Evolutionary conservation across 2,113 vertebrate species (phyloP), one percentile per base, ranked within the genome.

Genomic region (Amphilophus citrinellus): DNA sequence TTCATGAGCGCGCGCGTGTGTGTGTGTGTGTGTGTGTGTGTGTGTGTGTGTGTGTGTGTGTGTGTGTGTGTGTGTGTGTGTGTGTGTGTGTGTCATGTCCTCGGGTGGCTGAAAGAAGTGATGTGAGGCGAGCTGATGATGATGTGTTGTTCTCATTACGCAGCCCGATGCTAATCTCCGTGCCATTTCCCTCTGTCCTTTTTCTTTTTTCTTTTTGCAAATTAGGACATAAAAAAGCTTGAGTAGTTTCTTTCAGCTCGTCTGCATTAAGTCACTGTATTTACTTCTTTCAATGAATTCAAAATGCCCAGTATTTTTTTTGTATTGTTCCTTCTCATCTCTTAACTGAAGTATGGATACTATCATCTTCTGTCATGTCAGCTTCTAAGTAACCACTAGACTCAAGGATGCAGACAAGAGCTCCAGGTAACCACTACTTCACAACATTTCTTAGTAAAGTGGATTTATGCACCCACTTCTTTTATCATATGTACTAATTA

Each of bases 51-150:
- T 22, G 22, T 22, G 22, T 22, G 22, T 22, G 22, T 22, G 22
- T 22, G 22, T 22, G 22, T 22, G 22, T 22, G 22, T 22, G 22
- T 22, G 22, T 22, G 22, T 22, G 22, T 22, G 22, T 22, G 22
- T 22, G 22, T 22, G 22, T 22, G 22, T 76, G 63, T 32, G 81
- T 79, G 84, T 81, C 27, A 42, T 88, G 86, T 88, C 91, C 91
- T 93, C 88, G 89, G 89, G 89, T 88, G 90, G 88, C 90, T 71
- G 80, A 89, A 88, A 59, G 85, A 88, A 89, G 91, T 84, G 89
- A 91, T 87, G 89, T 90, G 91, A 92, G 92, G 88, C 90, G 92
- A 93, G 87, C 87, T 91, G 92, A 89, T 91, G 92, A 93, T 91
- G 88, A 92, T 93, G 86, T 76, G 88, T 87, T 80, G 88, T 81